Percentiles rank a stretch among this genome's conserved stretches.
phyloP scores from a whole-genome alignment of 2,113 vertebrate genomes.

The Leucoraja erinaceus region DNA sequence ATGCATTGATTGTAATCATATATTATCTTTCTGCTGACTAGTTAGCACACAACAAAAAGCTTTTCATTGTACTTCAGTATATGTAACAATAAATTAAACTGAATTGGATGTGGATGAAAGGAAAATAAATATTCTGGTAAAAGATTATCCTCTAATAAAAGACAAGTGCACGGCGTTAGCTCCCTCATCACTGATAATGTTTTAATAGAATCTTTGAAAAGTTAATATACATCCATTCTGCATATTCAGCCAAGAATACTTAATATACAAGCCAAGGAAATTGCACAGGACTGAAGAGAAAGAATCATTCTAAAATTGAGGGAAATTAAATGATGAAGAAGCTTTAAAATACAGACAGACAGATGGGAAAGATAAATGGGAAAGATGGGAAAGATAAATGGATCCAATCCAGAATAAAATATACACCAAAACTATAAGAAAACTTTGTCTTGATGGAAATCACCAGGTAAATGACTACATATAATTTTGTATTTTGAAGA shows the following conservation, averaged over 20 bases:
- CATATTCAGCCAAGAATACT: background rate
- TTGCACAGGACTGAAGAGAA: background rate
- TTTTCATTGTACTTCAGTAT: too few species aligned
- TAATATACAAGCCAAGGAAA: background rate
- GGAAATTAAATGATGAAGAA: background rate
- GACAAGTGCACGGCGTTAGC: background rate
- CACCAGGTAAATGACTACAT: background rate
- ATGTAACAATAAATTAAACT: too few species aligned
- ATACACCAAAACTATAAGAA: background rate
- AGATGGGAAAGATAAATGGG: background rate
- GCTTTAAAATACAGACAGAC: background rate
- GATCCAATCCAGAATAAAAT: background rate
- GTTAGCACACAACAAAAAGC: too few species aligned
- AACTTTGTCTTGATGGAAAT: background rate
- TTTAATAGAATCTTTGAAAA: background rate
- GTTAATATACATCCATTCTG: background rate
- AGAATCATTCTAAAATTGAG: background rate
- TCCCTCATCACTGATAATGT: background rate
- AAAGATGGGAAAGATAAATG: background rate
- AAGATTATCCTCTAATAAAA: background rate
- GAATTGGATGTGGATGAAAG: background rate
- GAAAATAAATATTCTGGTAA: background rate
- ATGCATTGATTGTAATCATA: too few species aligned
- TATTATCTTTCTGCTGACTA: too few species aligned
- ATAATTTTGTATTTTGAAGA: background rate